Base-by-base conservation (phyloP, 2,113 vertebrate species). In the Capricornis sumatraensis region DNA sequence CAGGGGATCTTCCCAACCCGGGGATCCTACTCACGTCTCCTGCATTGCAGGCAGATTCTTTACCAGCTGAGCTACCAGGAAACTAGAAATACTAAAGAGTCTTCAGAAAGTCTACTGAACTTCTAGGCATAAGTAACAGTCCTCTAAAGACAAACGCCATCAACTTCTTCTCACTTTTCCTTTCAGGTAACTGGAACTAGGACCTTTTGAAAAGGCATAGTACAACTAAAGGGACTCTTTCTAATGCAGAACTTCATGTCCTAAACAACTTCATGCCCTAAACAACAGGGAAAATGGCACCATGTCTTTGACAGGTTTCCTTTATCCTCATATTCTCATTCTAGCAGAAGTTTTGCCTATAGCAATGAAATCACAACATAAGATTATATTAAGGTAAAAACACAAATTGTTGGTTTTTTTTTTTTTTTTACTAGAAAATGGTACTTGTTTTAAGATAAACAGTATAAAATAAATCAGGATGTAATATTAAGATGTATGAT, bases 391-490 rank as follows among this genome's bases (percentile, higher is more conserved):
- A 81, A 96, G n/a, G 74, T 83, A 95, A 98, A 93, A 90, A 83
- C 94, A 36, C 89, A 96, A 95, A 92, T 96, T 97, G 58, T 36
- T n/a, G n/a, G n/a, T n/a, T n/a, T n/a, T n/a, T 43, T 53, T 97
- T 95, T 97, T 96, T 96, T 96, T 96, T 88, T 96, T 96, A 92
- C 92, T 92, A 91, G 71, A 95, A 96, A 95, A 84, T 43, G 2
- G 6, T 55, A 71, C 58, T 94, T 95, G 74, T 78, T 96, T 94
- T 95, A n/a, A 62, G 52, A 85, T 79, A 88, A 43, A n/a, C 16
- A 47, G 28, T 74, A 25, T 91, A 97, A 91, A 95, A 55, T 85
- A 92, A 89, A 52, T 58, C 43, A 78, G 6, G 25, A 81, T 87
- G 4, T 27, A 79, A 79, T 81, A 87, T 67, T 89, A 86, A 47